phyloP scores from a whole-genome alignment of 2,888 invertebrate species.

The Ochlodes sylvanus region DNA sequence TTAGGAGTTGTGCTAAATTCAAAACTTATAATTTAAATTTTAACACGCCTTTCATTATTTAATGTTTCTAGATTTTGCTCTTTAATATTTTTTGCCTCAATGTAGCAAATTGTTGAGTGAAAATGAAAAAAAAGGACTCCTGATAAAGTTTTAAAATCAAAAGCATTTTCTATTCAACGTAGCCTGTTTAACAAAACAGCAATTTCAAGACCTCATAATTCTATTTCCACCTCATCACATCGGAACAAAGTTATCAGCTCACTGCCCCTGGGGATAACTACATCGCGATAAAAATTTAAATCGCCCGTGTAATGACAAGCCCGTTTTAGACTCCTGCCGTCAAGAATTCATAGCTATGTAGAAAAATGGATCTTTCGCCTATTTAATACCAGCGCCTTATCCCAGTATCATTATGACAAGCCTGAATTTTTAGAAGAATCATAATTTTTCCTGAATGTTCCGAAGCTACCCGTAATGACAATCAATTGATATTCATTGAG shows the following conservation, averaged over 20 bases:
- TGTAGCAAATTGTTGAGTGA: no score
- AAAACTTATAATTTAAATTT: no score
- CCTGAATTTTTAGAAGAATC: neutral
- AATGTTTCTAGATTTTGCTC: no score
- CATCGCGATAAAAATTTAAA: conserved; percentile 14
- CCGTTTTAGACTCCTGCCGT: conserved; percentile 12
- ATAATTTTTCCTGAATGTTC: neutral
- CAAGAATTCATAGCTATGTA: conserved; percentile 1
- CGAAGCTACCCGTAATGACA: neutral
- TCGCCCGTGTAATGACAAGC: conserved; percentile 11
- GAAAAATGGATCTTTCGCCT: conserved; percentile 13
- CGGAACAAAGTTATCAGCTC: neutral
- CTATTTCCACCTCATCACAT: neutral
- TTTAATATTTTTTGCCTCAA: no score
- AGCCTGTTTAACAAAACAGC: neutral
- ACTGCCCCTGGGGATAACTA: neutral
- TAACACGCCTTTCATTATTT: no score
- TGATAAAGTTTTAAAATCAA: no score
- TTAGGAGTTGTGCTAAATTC: no score
- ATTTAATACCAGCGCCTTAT: conserved; percentile 7
- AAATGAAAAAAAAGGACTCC: no score
- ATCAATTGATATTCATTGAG: no score
- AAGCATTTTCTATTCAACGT: neutral
- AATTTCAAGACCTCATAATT: neutral
- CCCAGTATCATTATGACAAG: neutral